phyloP scores from a whole-genome alignment of 2,888 invertebrate genomes.

The Epistrophe grossulariae region DNA sequence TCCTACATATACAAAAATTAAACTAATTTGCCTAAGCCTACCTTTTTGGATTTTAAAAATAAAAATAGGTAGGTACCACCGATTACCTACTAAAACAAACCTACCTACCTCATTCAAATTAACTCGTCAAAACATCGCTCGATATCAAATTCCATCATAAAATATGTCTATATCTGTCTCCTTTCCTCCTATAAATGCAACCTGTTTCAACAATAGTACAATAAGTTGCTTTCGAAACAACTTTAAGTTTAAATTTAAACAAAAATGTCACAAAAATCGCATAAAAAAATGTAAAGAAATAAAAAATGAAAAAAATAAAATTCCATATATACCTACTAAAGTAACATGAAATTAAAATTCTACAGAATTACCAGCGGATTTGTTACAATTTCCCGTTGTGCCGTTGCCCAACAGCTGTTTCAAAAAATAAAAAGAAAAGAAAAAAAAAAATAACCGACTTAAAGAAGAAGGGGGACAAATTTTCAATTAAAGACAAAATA shows the following conservation, averaged over 20 bases:
- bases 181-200: neutral
- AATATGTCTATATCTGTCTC: too few relatives aligned
- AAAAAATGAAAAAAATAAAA: neutral
- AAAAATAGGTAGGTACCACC: neutral
- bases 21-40: slow-evolving; percentile 17
- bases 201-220: neutral
- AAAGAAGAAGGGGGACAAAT: slow-evolving; percentile 30
- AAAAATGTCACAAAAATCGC: neutral
- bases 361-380: slow-evolving; percentile 61
- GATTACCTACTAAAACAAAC: too few relatives aligned
- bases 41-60: neutral
- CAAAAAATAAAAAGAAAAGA: slow-evolving; percentile 19
- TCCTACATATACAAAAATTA: neutral
- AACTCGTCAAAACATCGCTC: neutral
- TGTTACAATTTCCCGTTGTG: slow-evolving; percentile 67
- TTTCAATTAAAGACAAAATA: slow-evolving; percentile 59
- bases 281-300: neutral
- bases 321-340: neutral
- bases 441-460: neutral
- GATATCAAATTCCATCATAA: neutral
- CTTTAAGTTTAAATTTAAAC: neutral
- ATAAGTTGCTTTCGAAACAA: slow-evolving; percentile 11
- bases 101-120: neutral
- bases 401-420: slow-evolving; percentile 72
- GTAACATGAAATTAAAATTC: slow-evolving; percentile 28